Evolutionary conservation across 2,888 invertebrate species (phyloP).

Genomic region (Strigamia transsilvanica): DNA sequence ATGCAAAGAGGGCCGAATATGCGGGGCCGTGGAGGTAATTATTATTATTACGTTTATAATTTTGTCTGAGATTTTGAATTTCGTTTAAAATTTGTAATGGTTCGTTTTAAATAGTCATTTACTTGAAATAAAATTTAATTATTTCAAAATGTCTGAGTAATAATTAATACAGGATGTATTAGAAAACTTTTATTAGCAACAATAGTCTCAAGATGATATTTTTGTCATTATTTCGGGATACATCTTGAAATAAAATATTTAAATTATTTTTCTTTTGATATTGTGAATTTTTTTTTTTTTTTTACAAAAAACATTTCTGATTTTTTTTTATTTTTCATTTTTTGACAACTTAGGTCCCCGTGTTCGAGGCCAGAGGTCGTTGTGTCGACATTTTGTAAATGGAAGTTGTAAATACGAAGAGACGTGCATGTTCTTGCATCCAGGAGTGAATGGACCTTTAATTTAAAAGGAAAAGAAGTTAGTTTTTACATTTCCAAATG

Average conservation of each 20-base stretch:
- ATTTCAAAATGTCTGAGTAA: too few relatives aligned
- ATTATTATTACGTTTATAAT: slow-evolving; percentile 6
- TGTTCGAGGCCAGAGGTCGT: slow-evolving; percentile 9
- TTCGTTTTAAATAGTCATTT: too few relatives aligned
- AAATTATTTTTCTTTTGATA: background rate
- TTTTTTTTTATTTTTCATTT: background rate
- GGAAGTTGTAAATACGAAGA: slow-evolving; percentile 84
- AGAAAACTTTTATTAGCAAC: too few relatives aligned
- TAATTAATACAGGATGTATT: too few relatives aligned
- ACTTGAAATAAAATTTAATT: too few relatives aligned
- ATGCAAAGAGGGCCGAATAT: background rate
- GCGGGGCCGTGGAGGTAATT: slow-evolving; percentile 50
- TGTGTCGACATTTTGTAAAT: slow-evolving; percentile 79
- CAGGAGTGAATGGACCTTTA: slow-evolving; percentile 65
- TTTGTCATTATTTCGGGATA: too few relatives aligned
- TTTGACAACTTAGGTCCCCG: slow-evolving; percentile 17
- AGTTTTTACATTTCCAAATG: slow-evolving; percentile 36
- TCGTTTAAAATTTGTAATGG: too few relatives aligned
- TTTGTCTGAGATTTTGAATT: background rate
- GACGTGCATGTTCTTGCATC: slow-evolving; percentile 84
- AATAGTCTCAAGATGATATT: too few relatives aligned
- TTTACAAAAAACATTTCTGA: background rate
- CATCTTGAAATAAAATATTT: background rate
- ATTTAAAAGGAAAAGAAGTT: slow-evolving; percentile 51
- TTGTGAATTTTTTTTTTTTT: background rate